Base-by-base conservation (phyloP, 2,888 invertebrate species). In the Yponomeuta malinellus region DNA sequence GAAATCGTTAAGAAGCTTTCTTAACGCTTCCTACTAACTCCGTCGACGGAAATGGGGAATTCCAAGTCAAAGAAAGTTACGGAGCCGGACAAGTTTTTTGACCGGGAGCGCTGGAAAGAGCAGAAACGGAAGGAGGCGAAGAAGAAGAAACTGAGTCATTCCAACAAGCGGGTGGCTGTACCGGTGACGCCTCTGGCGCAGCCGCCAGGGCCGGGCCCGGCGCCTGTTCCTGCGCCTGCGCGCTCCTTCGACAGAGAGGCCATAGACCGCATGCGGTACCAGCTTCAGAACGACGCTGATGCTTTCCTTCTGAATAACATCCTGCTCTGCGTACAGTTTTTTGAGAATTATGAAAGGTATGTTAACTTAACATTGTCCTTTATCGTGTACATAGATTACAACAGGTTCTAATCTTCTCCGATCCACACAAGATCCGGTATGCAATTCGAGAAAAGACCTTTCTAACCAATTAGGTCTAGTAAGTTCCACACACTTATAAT, bases 231-330 rank as follows among this genome's bases (percentile, higher is more conserved):
- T 2, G 78, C 85, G 67, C 83, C 84, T 66, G 76, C 84, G 3
- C 83, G 86, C 69, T 84, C 88, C 72, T 92, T 92, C 74, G 93
- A 94, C 74, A 92, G 93, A 71, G 91, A 92, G 73, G 90, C 94
- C 70, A 84, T 95, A 71, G 82, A 90, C 68, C 88, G 89, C 67
- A 88, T 96, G 91, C 88, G 93, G 75, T 89, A 93, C 76, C 93
- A 95, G 78, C 90, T 95, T 23, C 86, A 91, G 67, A 90, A 91
- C 8, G 93, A 95, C 75, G 93, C 95, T 8, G 94, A 96, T 78
- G 91, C 93, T 4, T 97, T 97, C 82, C 87, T 97, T 10, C 84
- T 97, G 12, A 96, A 97, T 81, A 96, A 97, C 81, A 93, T 96
- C 72, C 90, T 96, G 71, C 92, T 96, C 82, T 94, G 95, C 15